phyloP scores from a whole-genome alignment of 1,140 invertebrate genomes.

The Procambarus clarkii region DNA sequence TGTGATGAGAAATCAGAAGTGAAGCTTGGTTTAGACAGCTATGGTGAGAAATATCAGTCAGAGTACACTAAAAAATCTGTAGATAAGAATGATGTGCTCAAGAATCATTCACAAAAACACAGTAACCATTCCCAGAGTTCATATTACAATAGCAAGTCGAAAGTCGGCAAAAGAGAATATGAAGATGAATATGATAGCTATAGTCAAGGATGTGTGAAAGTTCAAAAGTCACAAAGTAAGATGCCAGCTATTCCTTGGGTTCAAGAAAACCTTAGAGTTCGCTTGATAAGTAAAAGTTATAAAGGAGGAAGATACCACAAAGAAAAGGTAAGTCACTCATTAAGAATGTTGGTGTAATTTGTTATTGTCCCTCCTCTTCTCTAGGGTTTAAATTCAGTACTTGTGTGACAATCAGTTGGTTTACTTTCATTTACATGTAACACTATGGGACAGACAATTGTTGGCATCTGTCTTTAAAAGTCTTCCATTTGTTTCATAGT shows the following conservation, averaged over 20 bases:
- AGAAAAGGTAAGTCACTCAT: slow-evolving; percentile 74
- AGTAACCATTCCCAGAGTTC: neutral
- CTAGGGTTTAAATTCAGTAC: too few species aligned
- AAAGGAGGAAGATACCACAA: slow-evolving; percentile 77
- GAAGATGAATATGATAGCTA: neutral
- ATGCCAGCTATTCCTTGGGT: slow-evolving; percentile 74
- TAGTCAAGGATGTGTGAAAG: slow-evolving; percentile 37
- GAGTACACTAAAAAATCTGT: neutral
- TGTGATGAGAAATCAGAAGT: neutral
- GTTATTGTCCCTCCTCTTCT: too few species aligned
- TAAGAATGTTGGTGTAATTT: too few species aligned
- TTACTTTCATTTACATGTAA: too few species aligned
- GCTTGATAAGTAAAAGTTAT: slow-evolving; percentile 75
- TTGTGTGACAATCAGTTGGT: too few species aligned
- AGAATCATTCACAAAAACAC: neutral
- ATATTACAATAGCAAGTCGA: neutral
- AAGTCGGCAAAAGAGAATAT: slow-evolving; percentile 3
- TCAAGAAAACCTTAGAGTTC: slow-evolving; percentile 75
- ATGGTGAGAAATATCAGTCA: neutral
- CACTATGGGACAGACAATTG: too few species aligned
- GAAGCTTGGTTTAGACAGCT: neutral
- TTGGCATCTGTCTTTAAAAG: too few species aligned
- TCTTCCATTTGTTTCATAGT: too few species aligned
- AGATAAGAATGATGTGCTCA: slow-evolving; percentile 4
- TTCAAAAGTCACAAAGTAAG: slow-evolving; percentile 16